Evolutionary conservation across 2,797 vertebrate genomes (phyloP).

Genomic region (Tympanoctomys barrerae): DNA sequence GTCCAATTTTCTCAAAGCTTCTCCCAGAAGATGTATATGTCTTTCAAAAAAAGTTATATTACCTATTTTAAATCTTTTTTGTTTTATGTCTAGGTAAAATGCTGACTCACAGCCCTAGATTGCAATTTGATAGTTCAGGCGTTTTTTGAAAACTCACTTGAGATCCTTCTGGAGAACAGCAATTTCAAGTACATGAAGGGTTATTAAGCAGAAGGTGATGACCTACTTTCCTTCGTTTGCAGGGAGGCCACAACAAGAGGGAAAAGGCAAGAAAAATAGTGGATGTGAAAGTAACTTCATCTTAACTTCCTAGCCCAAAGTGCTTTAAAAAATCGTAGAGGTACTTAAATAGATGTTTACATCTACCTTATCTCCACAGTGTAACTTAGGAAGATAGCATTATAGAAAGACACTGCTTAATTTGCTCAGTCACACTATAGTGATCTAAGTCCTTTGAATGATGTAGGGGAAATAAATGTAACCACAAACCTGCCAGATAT

Average conservation of each 20-base stretch:
- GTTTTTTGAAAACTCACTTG: conserved; percentile 39
- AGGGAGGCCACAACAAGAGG: background rate
- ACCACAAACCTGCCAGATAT: background rate
- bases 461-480: background rate
- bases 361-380: conserved; percentile 13
- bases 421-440: conserved; percentile 6
- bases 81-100: conserved; percentile 80
- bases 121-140: conserved; percentile 74
- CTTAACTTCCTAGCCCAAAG: background rate
- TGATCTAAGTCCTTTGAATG: background rate
- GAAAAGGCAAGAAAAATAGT: background rate
- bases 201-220: conserved; percentile 55
- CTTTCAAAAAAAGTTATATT: conserved; percentile 79
- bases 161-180: conserved; percentile 13
- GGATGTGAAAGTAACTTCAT: conserved; percentile 13
- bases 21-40: conserved; percentile 71
- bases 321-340: conserved; percentile 5
- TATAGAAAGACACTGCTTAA: conserved; percentile 58
- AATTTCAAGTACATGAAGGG: conserved; percentile 18
- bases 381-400: background rate
- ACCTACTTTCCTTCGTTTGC: conserved; percentile 50
- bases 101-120: conserved; percentile 78
- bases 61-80: conserved; percentile 81
- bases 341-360: background rate
- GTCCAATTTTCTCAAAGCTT: conserved; percentile 78